Evolutionary conservation across 2,113 vertebrate genomes (phyloP).

Genomic region (Thryonomys swinderianus): DNA sequence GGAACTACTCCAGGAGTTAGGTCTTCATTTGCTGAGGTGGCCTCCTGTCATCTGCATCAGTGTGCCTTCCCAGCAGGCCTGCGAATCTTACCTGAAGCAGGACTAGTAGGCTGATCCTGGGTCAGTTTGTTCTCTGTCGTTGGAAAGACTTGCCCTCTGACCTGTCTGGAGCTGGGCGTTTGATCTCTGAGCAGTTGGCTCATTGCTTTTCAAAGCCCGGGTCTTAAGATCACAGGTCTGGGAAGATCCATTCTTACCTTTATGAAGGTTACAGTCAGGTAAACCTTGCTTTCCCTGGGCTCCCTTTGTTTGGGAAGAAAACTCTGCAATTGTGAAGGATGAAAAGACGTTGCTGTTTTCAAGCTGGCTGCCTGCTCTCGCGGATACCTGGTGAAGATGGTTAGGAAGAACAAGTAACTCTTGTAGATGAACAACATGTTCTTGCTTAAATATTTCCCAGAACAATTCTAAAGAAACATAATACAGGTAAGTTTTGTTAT

Average conservation of each 20-base stretch:
- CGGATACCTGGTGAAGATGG: constrained; percentile 53
- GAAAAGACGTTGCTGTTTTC: constrained; percentile 29
- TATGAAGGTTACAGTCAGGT: constrained; percentile 1
- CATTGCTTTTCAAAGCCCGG: not conserved
- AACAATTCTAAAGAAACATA: constrained; percentile 69
- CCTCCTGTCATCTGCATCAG: not conserved
- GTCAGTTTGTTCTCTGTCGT: constrained; percentile 31
- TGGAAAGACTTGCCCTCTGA: constrained; percentile 41
- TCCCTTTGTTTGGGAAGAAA: constrained; percentile 36
- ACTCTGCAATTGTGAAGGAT: not conserved
- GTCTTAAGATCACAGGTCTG: not conserved
- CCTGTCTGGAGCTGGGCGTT: not conserved
- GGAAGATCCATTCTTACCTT: not conserved
- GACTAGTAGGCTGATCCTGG: not conserved
- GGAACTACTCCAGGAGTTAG: not conserved
- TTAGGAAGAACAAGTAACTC: constrained; percentile 61
- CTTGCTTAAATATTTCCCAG: constrained; percentile 73
- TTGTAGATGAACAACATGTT: constrained; percentile 64
- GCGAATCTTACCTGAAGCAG: not conserved
- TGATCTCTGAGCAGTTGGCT: not conserved
- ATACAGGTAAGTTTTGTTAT: constrained; percentile 67
- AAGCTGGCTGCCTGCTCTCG: not conserved
- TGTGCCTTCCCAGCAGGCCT: not conserved
- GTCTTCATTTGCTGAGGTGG: not conserved
- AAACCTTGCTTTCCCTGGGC: not conserved